Percentiles rank a stretch among this genome's conserved stretches.
Conservation (phyloP, 2,113 vertebrate species). For the Glaucomys volans region DNA sequence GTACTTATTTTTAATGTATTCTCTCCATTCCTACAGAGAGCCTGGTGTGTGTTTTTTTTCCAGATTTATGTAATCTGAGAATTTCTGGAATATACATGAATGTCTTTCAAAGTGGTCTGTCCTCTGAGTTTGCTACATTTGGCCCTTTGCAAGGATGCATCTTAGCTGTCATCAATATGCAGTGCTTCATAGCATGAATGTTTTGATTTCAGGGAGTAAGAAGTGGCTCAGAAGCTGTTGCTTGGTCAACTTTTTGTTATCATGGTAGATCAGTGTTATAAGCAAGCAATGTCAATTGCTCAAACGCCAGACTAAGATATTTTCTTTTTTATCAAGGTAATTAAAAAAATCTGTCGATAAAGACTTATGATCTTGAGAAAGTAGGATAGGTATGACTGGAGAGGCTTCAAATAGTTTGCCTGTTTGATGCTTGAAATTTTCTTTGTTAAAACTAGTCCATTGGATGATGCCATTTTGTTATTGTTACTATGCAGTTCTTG, state of each 20-base stretch:
- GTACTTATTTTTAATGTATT: background rate
- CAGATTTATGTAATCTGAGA: conserved; percentile 24
- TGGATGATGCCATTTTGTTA: background rate
- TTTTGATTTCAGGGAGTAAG: background rate
- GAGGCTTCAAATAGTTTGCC: background rate
- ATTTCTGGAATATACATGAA: background rate
- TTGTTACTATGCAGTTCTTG: background rate
- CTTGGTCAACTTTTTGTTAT: background rate
- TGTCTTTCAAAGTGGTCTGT: conserved; percentile 18
- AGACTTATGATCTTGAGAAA: background rate
- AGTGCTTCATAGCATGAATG: background rate
- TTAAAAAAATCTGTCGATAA: background rate
- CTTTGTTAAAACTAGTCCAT: background rate
- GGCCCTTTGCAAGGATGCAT: background rate
- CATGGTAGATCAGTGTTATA: background rate
- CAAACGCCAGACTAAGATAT: background rate
- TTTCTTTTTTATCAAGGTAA: conserved; percentile 18
- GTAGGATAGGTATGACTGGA: background rate
- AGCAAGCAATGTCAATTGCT: background rate
- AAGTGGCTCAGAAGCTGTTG: background rate
- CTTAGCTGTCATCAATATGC: background rate
- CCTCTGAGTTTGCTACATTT: background rate
- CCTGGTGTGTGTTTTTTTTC: background rate
- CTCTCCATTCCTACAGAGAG: background rate
- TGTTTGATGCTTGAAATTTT: conserved; percentile 51